phyloP scores from a whole-genome alignment of 2,888 invertebrate genomes.

The Aleiodes leptofemur region DNA sequence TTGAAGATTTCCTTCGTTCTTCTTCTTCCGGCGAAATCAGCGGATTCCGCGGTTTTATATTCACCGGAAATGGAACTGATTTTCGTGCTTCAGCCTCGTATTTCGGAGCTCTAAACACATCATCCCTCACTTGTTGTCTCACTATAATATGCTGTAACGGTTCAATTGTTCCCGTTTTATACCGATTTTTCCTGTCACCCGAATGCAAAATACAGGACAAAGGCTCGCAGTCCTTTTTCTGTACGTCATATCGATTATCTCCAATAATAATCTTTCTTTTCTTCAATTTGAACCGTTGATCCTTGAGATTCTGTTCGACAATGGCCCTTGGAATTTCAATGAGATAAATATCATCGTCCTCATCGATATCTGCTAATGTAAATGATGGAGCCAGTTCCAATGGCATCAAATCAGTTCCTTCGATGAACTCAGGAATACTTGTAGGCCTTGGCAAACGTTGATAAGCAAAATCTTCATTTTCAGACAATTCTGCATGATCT shows the following conservation, averaged over 20 bases:
- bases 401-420: slow-evolving; percentile 49
- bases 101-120: neutral
- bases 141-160: slow-evolving; percentile 49
- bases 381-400: slow-evolving; percentile 40
- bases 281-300: slow-evolving; percentile 53
- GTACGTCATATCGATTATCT: slow-evolving; percentile 50
- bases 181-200: slow-evolving; percentile 49
- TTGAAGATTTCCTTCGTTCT: neutral
- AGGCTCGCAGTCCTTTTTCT: slow-evolving; percentile 40
- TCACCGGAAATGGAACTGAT: slow-evolving; percentile 51
- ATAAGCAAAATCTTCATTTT: neutral
- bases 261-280: slow-evolving; percentile 55
- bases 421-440: slow-evolving; percentile 51
- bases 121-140: slow-evolving; percentile 32
- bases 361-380: slow-evolving; percentile 47
- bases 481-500: neutral
- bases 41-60: slow-evolving; percentile 51
- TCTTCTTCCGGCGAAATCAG: slow-evolving; percentile 4
- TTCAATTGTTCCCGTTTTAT: slow-evolving; percentile 53
- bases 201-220: slow-evolving; percentile 55
- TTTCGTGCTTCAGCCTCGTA: neutral
- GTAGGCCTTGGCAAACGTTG: slow-evolving; percentile 19
- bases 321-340: slow-evolving; percentile 58
- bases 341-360: slow-evolving; percentile 60
- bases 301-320: slow-evolving; percentile 46